Percentiles rank a stretch among this genome's conserved stretches.
phyloP scores from a whole-genome alignment of 92 coral and sea anemone species.

The Metridium senile region DNA sequence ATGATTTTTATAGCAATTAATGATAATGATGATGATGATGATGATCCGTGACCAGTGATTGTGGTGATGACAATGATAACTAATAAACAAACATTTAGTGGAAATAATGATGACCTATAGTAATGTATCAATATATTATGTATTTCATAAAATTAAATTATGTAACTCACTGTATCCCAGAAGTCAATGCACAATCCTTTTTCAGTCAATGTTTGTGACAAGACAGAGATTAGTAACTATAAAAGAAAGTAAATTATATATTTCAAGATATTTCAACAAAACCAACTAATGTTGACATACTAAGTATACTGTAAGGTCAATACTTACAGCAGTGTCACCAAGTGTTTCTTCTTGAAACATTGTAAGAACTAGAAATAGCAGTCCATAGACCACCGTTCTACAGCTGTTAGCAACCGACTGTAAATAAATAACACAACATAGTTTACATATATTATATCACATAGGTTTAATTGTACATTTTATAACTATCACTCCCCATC shows the following conservation, averaged over 20 bases:
- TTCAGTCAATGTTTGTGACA: conserved; percentile 73
- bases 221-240: conserved; percentile 82
- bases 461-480: no score
- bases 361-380: conserved; percentile 80
- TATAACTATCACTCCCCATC: no score
- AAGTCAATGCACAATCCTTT: conserved; percentile 82
- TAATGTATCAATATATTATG: no score
- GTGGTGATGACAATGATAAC: no score
- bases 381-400: conserved; percentile 75
- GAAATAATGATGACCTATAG: no score
- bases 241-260: conserved; percentile 6
- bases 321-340: conserved; percentile 76
- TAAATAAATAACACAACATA: conserved; percentile 1
- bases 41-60: no score
- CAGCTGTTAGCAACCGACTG: conserved; percentile 79
- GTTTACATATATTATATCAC: no score
- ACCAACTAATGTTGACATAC: no score
- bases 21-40: no score
- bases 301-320: not conserved
- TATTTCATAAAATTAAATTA: not conserved
- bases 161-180: conserved; percentile 86
- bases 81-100: no score
- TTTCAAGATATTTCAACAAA: conserved; percentile 15
- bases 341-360: conserved; percentile 90
- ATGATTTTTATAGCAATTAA: no score